These are phyloP conservation scores for Tolmerus cingulatus DNA, from an alignment of 2,888 invertebrate genomes.

Conservation along the genomic window DNA sequence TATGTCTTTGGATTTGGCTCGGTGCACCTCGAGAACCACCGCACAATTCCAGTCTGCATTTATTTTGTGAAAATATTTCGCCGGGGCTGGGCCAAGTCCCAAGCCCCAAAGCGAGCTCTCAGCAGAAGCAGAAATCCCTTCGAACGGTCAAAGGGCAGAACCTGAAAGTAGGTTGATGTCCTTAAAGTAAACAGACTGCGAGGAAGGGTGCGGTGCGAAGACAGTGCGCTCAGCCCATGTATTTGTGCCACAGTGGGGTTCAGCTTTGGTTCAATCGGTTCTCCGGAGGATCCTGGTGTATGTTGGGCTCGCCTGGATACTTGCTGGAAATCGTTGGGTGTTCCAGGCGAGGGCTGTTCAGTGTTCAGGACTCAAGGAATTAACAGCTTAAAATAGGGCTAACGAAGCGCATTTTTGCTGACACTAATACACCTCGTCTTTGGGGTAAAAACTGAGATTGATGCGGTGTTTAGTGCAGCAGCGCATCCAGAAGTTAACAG, in stretches of 20 bases:
- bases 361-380: background rate
- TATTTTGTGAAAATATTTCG: background rate
- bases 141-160: slow-evolving; percentile 18
- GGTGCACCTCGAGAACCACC: background rate
- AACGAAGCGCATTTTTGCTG: background rate
- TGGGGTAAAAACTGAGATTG: background rate
- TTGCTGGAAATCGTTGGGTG: background rate
- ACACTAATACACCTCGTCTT: background rate
- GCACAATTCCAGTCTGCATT: background rate
- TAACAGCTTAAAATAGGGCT: background rate
- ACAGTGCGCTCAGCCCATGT: background rate
- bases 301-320: background rate
- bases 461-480: background rate
- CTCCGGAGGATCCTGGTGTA: background rate
- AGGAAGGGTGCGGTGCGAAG: slow-evolving; percentile 24
- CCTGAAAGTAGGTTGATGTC: slow-evolving; percentile 16
- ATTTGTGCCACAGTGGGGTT: background rate
- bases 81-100: background rate
- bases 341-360: background rate
- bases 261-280: background rate
- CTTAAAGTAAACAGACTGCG: slow-evolving; percentile 26
- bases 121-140: background rate
- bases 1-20: background rate
- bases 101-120: background rate
- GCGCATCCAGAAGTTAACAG: background rate